Percentiles rank a stretch among this genome's conserved stretches.
phyloP scores from a whole-genome alignment of 2,888 invertebrate genomes.

The Callimorpha dominula region DNA sequence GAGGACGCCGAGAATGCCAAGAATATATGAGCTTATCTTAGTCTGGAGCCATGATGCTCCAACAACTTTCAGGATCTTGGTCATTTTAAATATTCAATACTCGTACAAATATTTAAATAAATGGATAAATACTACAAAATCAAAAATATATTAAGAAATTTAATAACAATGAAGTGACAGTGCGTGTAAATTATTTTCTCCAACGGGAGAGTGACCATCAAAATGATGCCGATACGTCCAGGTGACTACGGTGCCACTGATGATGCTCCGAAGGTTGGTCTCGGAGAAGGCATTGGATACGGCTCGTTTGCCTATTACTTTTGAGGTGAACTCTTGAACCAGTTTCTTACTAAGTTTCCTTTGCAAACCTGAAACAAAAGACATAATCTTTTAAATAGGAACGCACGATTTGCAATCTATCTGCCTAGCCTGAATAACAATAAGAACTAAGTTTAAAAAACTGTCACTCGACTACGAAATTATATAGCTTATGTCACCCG shows the following conservation, averaged over 20 bases:
- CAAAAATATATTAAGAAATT: conserved; percentile 83
- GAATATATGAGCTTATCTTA: conserved; percentile 90
- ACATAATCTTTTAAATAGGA: conserved; percentile 12
- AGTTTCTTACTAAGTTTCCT: conserved; percentile 61
- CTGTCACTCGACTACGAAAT: too few relatives aligned
- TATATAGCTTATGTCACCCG: too few relatives aligned
- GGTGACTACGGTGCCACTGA: conserved; percentile 69
- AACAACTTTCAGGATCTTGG: conserved; percentile 91
- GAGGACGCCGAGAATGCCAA: conserved; percentile 89
- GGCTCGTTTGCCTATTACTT: conserved; percentile 56
- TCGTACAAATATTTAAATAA: conserved; percentile 42
- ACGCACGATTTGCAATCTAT: not conserved
- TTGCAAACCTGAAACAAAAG: conserved; percentile 80
- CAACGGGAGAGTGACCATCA: conserved; percentile 80
- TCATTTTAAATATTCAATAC: conserved; percentile 65
- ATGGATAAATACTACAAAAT: conserved; percentile 77
- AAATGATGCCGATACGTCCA: conserved; percentile 65
- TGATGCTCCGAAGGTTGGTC: conserved; percentile 61
- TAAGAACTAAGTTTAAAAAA: too few relatives aligned
- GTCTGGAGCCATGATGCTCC: conserved; percentile 93
- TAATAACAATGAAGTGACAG: conserved; percentile 87
- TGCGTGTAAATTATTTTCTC: conserved; percentile 81
- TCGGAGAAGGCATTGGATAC: conserved; percentile 74
- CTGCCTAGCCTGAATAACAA: too few relatives aligned
- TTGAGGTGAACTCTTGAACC: conserved; percentile 65